phyloP scores from a whole-genome alignment of 2,888 invertebrate species.

The Macroteleia sp. region DNA sequence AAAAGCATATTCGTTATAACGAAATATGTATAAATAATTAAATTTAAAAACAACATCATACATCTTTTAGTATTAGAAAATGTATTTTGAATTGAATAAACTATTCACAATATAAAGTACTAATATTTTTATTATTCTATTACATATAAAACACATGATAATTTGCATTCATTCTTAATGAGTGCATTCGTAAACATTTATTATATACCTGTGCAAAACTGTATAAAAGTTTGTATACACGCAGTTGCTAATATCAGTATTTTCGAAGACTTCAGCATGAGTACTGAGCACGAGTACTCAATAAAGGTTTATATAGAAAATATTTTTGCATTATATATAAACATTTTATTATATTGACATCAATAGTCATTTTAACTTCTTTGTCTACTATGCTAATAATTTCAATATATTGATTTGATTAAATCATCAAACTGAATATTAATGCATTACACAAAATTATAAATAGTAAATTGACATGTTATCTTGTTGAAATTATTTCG shows the following conservation, averaged over 20 bases:
- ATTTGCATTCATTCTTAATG: constrained; percentile 32
- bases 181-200: constrained; percentile 29
- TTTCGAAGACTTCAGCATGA: constrained; percentile 25
- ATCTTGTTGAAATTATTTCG: too few species aligned
- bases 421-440: too few species aligned
- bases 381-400: neutral
- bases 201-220: constrained; percentile 44
- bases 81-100: too few species aligned
- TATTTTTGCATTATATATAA: constrained; percentile 43
- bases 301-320: constrained; percentile 51
- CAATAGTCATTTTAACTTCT: neutral
- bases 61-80: too few species aligned
- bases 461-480: too few species aligned
- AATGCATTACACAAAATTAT: too few species aligned
- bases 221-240: constrained; percentile 43
- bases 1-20: too few species aligned
- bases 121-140: constrained; percentile 38
- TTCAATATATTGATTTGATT: constrained; percentile 1
- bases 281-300: constrained; percentile 9
- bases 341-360: constrained; percentile 38
- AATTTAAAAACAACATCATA: too few species aligned
- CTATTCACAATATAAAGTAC: too few species aligned
- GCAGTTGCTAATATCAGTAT: constrained; percentile 13
- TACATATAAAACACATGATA: constrained; percentile 42
- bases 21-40: too few species aligned